Evolutionary conservation across 2,888 invertebrate species (phyloP).

Genomic region (Bombylius major): DNA sequence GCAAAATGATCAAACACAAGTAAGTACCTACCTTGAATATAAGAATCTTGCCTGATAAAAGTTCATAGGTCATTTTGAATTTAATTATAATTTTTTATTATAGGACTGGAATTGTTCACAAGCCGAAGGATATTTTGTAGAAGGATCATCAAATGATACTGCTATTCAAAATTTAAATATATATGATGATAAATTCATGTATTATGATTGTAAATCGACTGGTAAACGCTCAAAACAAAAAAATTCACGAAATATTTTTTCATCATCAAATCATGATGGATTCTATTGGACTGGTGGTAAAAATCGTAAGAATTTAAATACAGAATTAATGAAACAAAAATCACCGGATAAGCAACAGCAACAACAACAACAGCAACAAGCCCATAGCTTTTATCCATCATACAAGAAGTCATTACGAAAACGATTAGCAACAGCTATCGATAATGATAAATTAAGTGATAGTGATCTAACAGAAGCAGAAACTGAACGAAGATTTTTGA

Average conservation of each 20-base stretch:
- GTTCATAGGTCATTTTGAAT: neutral
- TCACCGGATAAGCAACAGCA: neutral
- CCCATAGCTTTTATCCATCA: slow-evolving; percentile 27
- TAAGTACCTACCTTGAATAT: neutral
- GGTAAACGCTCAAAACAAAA: slow-evolving; percentile 11
- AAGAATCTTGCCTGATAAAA: too few species aligned
- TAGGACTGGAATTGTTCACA: slow-evolving; percentile 14
- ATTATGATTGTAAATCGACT: slow-evolving; percentile 13
- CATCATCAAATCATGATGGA: slow-evolving; percentile 24
- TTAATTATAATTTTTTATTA: neutral
- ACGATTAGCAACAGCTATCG: slow-evolving; percentile 13
- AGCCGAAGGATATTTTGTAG: neutral
- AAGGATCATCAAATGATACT: slow-evolving; percentile 1
- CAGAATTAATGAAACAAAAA: slow-evolving; percentile 3
- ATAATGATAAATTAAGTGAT: slow-evolving; percentile 7
- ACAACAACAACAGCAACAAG: neutral
- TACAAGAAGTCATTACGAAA: slow-evolving; percentile 24
- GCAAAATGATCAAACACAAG: slow-evolving; percentile 10
- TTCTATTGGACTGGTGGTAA: slow-evolving; percentile 30
- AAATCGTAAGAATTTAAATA: slow-evolving; percentile 18
- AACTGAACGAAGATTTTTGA: slow-evolving; percentile 5
- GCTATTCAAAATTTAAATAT: slow-evolving; percentile 10
- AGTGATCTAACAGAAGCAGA: slow-evolving; percentile 8
- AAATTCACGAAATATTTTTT: slow-evolving; percentile 1
- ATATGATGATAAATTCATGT: slow-evolving; percentile 14